Conservation (phyloP, 2,113 vertebrate species). For the Oophaga pumilio region DNA sequence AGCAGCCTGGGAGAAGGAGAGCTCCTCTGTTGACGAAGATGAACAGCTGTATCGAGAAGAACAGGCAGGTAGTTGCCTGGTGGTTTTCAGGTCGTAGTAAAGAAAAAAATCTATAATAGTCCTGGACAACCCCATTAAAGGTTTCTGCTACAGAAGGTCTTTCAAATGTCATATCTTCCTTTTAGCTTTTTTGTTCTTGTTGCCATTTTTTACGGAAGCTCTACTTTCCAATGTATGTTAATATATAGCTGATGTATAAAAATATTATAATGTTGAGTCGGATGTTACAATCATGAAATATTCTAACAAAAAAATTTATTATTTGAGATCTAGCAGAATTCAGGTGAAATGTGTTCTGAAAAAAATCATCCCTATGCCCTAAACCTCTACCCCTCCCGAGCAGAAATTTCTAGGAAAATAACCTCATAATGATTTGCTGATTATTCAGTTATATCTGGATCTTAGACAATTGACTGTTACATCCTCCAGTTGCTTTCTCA, state of each 20-base stretch:
- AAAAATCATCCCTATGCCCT: not conserved
- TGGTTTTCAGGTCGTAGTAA: too few relatives aligned
- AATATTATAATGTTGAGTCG: not conserved
- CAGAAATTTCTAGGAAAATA: not conserved
- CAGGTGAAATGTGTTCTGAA: not conserved
- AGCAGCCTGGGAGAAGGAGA: too few relatives aligned
- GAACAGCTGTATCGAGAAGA: too few relatives aligned
- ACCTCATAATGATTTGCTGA: conserved; percentile 16
- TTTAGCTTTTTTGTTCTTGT: not conserved
- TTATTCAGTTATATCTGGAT: not conserved
- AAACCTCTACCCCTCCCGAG: not conserved
- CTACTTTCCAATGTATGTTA: not conserved
- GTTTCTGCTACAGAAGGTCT: too few relatives aligned
- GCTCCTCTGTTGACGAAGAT: too few relatives aligned
- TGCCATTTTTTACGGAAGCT: too few relatives aligned
- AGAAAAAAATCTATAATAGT: too few relatives aligned
- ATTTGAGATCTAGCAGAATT: not conserved
- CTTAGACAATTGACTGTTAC: not conserved
- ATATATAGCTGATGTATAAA: not conserved
- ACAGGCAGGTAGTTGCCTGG: too few relatives aligned
- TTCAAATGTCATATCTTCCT: not conserved
- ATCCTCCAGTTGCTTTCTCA: conserved; percentile 10
- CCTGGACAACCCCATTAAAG: too few relatives aligned
- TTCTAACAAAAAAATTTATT: not conserved
- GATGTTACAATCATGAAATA: not conserved